Percentiles rank a stretch among this genome's conserved stretches.
phyloP scores from a whole-genome alignment of 2,888 invertebrate genomes.

The Cremastinae sp. region DNA sequence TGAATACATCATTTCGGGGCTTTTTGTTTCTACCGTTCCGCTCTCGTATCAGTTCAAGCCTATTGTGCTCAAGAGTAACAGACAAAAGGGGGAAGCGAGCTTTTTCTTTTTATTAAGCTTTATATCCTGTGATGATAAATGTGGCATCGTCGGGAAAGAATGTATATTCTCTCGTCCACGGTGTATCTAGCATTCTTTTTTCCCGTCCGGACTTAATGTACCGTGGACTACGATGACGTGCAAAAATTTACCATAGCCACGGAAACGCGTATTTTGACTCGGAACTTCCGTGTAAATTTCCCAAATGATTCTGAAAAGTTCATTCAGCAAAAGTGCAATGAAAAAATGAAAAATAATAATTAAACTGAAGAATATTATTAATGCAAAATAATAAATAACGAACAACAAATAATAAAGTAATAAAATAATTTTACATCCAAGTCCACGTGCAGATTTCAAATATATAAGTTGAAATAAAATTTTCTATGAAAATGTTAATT shows the following conservation, averaged over 20 bases:
- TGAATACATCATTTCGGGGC: neutral
- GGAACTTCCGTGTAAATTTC: neutral
- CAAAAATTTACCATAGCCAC: conserved; percentile 2
- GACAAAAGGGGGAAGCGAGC: neutral
- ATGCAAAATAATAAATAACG: too few relatives aligned
- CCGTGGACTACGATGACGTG: conserved; percentile 5
- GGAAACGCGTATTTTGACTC: neutral
- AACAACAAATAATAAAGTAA: too few relatives aligned
- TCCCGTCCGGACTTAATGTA: conserved; percentile 5
- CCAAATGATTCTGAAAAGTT: too few relatives aligned
- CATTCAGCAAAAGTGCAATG: too few relatives aligned
- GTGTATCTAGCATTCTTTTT: neutral
- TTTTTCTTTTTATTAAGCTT: neutral
- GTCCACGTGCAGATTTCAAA: neutral
- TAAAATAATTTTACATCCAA: neutral
- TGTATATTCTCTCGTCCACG: neutral
- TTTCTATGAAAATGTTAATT: neutral
- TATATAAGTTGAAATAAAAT: neutral
- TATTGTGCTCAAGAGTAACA: neutral
- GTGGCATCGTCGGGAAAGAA: conserved; percentile 5
- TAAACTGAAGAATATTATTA: too few relatives aligned
- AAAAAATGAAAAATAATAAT: too few relatives aligned
- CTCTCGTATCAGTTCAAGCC: neutral
- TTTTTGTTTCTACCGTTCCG: neutral
- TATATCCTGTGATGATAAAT: conserved; percentile 34